Base-by-base conservation (phyloP, 2,113 vertebrate genomes). In the Gobiocypris rarus region DNA sequence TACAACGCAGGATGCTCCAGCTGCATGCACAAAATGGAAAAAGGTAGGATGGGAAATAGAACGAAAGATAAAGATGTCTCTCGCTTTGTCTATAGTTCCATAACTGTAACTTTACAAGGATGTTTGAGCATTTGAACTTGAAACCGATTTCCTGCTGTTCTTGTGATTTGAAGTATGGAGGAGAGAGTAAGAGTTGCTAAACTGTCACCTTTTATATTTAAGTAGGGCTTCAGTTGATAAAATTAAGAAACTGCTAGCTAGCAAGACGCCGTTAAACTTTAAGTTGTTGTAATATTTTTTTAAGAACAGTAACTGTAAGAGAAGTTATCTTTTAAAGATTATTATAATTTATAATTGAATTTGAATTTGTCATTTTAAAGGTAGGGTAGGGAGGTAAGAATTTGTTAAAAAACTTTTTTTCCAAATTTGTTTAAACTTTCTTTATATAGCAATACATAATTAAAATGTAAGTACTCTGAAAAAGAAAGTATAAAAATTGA, bases 11-110 rank as follows among this genome's bases (percentile, higher is more conserved):
- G 95, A 79, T 95, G 94, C 91, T 94, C 87, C 88, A 91, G 92
- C 92, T 96, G 95, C 90, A 94, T 93, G 90, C 96, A 94, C 89
- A 93, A 96, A 92, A 94, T 96, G 89, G 95, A 96, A 91, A 95
- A 95, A 96, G 97, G 97, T 99, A 91, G 94, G 93, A 87, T 50
- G 17, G 19, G 15, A 65, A 84, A 75, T 74, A 5, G 19, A 34
- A 84, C 75, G 10, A 52, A 86, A 38, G 5, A 56, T 79, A 11
- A 17, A 28, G 52, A 52, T 2, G 1, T 75, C 13, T 83, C 69
- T 50, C 22, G 11, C 7, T 43, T 69, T 75, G 74, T 67, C 63
- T 38, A 26, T 24, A 41, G 41, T 48, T 41, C 6, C 54, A 63
- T 45, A 58, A 50, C 56, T 48, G 50, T 83, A 83, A 67, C 19